These are phyloP conservation scores for Pempheris klunzingeri DNA, from an alignment of 2,797 vertebrate genomes.

Conservation along the genomic window DNA sequence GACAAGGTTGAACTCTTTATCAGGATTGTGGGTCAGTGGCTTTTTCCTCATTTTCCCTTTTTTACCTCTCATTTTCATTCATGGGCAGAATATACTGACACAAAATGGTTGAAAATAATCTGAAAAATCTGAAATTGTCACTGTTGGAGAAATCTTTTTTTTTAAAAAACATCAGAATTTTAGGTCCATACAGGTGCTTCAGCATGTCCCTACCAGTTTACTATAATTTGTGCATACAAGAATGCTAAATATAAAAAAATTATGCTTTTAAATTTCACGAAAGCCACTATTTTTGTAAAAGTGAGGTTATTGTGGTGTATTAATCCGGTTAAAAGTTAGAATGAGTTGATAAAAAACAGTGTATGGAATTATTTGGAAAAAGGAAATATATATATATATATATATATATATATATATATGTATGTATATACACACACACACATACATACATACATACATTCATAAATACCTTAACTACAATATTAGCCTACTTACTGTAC, in stretches of 20 bases:
- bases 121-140: not conserved
- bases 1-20: constrained; percentile 87
- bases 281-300: not conserved
- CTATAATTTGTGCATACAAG: not conserved
- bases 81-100: not conserved
- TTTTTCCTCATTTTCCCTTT: not conserved
- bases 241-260: too few species aligned
- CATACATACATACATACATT: too few species aligned
- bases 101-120: not conserved
- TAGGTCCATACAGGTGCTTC: not conserved
- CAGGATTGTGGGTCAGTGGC: constrained; percentile 90
- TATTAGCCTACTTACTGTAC: not conserved
- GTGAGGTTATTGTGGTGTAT: not conserved
- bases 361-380: not conserved
- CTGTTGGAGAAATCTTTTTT: not conserved
- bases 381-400: too few species aligned
- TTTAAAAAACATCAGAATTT: not conserved
- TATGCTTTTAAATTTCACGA: too few species aligned
- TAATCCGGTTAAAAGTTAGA: not conserved
- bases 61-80: not conserved
- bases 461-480: not conserved
- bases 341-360: not conserved
- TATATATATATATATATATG: too few species aligned
- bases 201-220: not conserved
- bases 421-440: too few species aligned